Base-by-base conservation (phyloP, 2,888 invertebrate genomes). In the Gasteruption jaculator region DNA sequence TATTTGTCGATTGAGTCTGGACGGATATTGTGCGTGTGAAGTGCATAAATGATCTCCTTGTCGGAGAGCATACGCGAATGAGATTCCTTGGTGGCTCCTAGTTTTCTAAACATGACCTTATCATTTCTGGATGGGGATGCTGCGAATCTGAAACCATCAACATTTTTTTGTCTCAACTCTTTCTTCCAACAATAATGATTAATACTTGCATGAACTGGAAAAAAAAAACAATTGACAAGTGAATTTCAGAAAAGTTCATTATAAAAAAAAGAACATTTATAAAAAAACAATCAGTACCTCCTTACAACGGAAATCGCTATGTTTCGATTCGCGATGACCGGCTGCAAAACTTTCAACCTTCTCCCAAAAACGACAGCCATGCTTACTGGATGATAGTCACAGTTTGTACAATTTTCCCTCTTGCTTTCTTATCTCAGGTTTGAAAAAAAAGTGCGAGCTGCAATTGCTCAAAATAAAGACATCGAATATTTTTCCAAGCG, bases 31-130 rank as follows among this genome's bases (percentile, higher is more conserved):
- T 96, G 94, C 49, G 94, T 95, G 69, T 94, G 91, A 45, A 97
- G 77, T 49, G 95, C 92, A 73, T 92, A 97, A 60, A 99, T 87
- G 43, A 87, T 82, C 73, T 96, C 96, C 73, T 95, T 95, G 73
- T 93, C 92, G 60, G 95, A 92, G 33, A 97, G 79, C 85, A 95
- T 90, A 50, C 93, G 85, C 62, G 96, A 96, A 73, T 97, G 97
- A 3, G 95, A 88, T 69, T 94, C 93, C 71, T 92, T 93, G 2
- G 92, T 91, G 4, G 93, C 91, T 67, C 94, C 92, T 65, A 94
- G 91, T 70, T 86, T 89, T 48, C 92, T 79, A 29, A 93, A 92
- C 59, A n/a, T n/a, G n/a, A n/a, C n/a, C n/a, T n/a, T n/a, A n/a
- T n/a, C n/a, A n/a, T n/a, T n/a, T n/a, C n/a, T n/a, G 41, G 57